Base-by-base conservation (phyloP, 1,140 invertebrate species). In the Tribolium madens region DNA sequence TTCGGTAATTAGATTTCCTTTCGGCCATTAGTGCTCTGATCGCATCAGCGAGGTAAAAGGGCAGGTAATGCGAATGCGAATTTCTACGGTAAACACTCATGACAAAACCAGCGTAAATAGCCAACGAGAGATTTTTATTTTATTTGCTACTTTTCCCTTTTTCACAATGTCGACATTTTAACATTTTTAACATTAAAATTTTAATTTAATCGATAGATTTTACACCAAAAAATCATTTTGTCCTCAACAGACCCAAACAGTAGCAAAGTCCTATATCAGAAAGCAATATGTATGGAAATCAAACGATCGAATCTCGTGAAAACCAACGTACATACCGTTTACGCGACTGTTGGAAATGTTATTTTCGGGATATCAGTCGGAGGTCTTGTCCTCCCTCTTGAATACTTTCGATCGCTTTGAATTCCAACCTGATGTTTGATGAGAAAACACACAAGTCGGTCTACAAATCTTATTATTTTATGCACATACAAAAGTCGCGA, bases 241-340 rank as follows among this genome's bases (percentile, higher is more conserved):
- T n/a, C n/a, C n/a, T n/a, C n/a, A n/a, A n/a, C n/a, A n/a, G n/a
- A n/a, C n/a, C n/a, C n/a, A n/a, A n/a, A n/a, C n/a, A n/a, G n/a
- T 48, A 52, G 31, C 53, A 50, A 57, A 15, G 50, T 73, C 48
- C 73, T 76, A 76, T 75, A 80, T 78, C 72, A 75, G 74, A 78
- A 80, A 72, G 70, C 79, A 78, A 80, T 80, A 80, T 80, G 73
- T 80, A 80, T 80, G 79, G 79, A 80, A 78, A 80, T 80, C 47
- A 69, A 71, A 21, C 73, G 73, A 75, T 52, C 70, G 57, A 47
- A 50, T 69, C 72, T 79, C 60, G 26, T 57, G 69, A 78, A 76
- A 52, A 69, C 52, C 73, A 26, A 71, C 71, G 70, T 76, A 71
- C 42, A 47, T 48, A 73, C 36, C 60, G 50, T 77, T 69, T 75